Base-by-base conservation (phyloP, 2,113 vertebrate genomes). In the Pholis gunnellus region DNA sequence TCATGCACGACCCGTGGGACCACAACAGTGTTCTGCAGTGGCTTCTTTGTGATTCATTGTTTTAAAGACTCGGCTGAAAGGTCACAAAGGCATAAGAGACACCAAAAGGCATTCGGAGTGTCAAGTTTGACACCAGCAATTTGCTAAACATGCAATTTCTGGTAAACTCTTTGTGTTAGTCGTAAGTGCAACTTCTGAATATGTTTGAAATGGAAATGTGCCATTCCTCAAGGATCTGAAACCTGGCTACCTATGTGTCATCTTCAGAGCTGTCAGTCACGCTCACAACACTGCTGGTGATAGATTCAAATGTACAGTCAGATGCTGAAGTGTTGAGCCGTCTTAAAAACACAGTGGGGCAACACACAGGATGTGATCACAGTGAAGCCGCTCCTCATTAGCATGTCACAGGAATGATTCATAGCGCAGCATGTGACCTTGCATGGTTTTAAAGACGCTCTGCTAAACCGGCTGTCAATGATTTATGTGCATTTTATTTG, bases 41-140 rank as follows among this genome's bases (percentile, higher is more conserved):
- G 82, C 86, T 93, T 64, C 83, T 90, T 83, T 76, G 80, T 80
- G 79, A 88, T 71, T 77, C 78, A 81, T 56, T 63, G 48, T 82
- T 87, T 81, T 71, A 88, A 79, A 83, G 72, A 57, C 77, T 84
- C 60, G 65, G 68, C 75, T 50, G 68, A 86, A 86, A 87, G 76
- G 82, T 72, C 87, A 83, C 73, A 72, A 34, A 27, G 5, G 64
- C 72, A 86, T 59, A 72, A 82, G 61, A 79, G 48, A 75, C 18
- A 34, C 46, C 5, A 69, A 84, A 72, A 83, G 29, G 25, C 61
- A 72, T 36, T 25, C 7, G 22, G 25, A 66, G 66, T 75, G 13
- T 78, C 22, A 87, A 79, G 69, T 82, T 67, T 78, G 34, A 75
- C 13, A 9, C 29, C 2, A 15, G 15, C 60, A 65, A 42, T 40